Evolutionary conservation across 2,113 vertebrate species (phyloP).

Genomic region (Cottus gobio): DNA sequence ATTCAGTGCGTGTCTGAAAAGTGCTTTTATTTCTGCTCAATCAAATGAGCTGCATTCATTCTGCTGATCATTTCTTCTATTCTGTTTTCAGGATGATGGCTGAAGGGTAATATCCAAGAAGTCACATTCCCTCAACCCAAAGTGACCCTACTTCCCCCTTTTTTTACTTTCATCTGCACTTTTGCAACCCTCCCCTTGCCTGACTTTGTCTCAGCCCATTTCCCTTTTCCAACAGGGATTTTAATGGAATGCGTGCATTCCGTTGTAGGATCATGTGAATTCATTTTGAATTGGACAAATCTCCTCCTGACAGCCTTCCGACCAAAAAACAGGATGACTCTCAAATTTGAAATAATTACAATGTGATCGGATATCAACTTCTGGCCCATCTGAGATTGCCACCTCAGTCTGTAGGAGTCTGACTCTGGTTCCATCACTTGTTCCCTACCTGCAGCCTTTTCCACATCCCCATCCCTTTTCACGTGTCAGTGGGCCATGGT

Average conservation of each 20-base stretch:
- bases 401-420: conserved; percentile 23
- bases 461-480: conserved; percentile 53
- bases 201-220: not conserved
- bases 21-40: not conserved
- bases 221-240: conserved; percentile 1
- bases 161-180: conserved; percentile 6
- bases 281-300: not conserved
- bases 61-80: conserved; percentile 21
- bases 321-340: conserved; percentile 26
- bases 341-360: conserved; percentile 16
- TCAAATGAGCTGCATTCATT: not conserved
- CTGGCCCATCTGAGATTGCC: conserved; percentile 23
- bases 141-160: conserved; percentile 29
- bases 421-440: conserved; percentile 14
- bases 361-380: conserved; percentile 34
- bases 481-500: conserved; percentile 88
- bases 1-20: not conserved
- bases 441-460: conserved; percentile 58
- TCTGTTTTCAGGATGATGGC: conserved; percentile 78
- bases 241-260: conserved; percentile 20
- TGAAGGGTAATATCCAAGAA: conserved; percentile 59
- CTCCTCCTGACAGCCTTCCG: conserved; percentile 3
- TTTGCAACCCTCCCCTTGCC: not conserved
- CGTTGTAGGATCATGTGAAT: conserved; percentile 12
- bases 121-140: conserved; percentile 46